Evolutionary conservation across 2,113 vertebrate species (phyloP), one percentile per base, ranked within the genome.

Genomic region (Symphodus melops): DNA sequence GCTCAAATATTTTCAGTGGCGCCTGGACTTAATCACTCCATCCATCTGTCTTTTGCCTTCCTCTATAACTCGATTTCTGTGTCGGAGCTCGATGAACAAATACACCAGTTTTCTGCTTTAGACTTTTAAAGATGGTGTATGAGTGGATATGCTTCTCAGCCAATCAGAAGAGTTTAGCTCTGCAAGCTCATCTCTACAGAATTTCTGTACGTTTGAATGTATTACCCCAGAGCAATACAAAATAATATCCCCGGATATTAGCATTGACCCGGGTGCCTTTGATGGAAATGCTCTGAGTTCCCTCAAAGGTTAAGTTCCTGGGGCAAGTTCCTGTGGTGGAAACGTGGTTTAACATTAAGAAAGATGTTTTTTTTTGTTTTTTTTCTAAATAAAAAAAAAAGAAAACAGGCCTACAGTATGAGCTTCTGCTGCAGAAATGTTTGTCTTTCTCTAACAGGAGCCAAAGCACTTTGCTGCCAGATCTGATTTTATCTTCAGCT

Each of bases 401-500:
- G 20, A 63, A 57, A 55, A 49, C 25, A 14, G 11, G 41, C 3
- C 9, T 21, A 1, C 4, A 11, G 41, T 41, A 11, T 14, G 12
- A 36, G 5, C 36, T 28, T 51, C 48, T 51, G 1, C 25, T 44
- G 56, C 13, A 4, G 23, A 69, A 65, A 58, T 57, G 19, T 56
- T 72, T 69, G 80, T 42, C 37, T 56, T 36, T 59, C 14, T 69
- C 19, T 51, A 53, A 17, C 54, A 39, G 23, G 20, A 53, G 59
- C 20, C 55, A 46, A 28, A 55, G 41, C 19, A 20, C 46, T 37
- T n/a, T 63, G 63, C 52, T 56, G 44, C 25, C 48, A 51, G 19
- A 51, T 51, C 16, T 57, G 75, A 82, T 62, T 42, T 48, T 9
- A 67, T 62, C 42, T 78, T 21, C 17, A 55, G 23, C 68, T 62